phyloP scores from a whole-genome alignment of 2,113 vertebrate species.

The Gasterosteus nipponicus region DNA sequence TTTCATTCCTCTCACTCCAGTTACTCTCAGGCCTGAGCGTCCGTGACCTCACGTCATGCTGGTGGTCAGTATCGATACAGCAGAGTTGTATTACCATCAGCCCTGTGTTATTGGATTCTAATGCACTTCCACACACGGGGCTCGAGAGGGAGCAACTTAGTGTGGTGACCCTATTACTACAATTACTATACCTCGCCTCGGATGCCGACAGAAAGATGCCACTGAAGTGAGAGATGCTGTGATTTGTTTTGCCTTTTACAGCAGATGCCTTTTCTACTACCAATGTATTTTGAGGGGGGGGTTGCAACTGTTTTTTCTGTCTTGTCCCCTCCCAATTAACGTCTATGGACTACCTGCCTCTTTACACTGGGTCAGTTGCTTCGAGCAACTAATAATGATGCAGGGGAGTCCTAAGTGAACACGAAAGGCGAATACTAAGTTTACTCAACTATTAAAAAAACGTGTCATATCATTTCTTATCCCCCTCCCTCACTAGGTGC shows the following conservation, averaged over 20 bases:
- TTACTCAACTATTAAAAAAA: neutral
- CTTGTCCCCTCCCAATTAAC: neutral
- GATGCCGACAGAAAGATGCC: constrained; percentile 23
- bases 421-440: neutral
- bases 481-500: constrained; percentile 74
- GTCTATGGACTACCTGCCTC: neutral
- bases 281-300: neutral
- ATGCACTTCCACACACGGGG: constrained; percentile 30
- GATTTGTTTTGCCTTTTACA: constrained; percentile 15
- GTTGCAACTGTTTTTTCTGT: neutral
- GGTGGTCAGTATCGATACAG: constrained; percentile 43
- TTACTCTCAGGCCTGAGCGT: constrained; percentile 6
- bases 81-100: constrained; percentile 44
- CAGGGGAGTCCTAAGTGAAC: neutral
- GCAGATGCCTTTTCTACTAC: neutral
- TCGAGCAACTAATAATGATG: neutral
- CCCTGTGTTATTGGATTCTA: constrained; percentile 45
- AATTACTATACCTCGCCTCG: constrained; percentile 42
- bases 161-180: constrained; percentile 47
- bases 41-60: constrained; percentile 57
- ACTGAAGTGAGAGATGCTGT: neutral
- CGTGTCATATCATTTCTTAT: too few relatives aligned
- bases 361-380: neutral
- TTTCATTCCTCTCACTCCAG: constrained; percentile 9
- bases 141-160: constrained; percentile 32